Evolutionary conservation across 2,888 invertebrate species (phyloP).

Genomic region (Himalopsyche kuldschensis): DNA sequence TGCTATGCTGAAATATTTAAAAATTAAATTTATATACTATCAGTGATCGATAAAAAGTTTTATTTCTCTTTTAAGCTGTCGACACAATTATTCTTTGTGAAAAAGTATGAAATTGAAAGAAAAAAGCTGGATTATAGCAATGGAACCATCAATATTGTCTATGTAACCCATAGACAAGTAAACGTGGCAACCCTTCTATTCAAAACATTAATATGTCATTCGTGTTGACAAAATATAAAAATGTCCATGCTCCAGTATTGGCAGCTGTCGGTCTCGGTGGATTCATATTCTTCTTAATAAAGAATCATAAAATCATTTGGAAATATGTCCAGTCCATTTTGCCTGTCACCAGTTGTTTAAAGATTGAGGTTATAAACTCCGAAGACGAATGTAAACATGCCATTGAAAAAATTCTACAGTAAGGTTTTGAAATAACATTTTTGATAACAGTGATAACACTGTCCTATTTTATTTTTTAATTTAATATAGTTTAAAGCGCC

Average conservation of each 20-base stretch:
- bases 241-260: not conserved
- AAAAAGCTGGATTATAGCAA: no score
- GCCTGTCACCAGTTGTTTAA: constrained; percentile 41
- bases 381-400: constrained; percentile 44
- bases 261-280: constrained; percentile 44
- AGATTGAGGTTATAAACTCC: constrained; percentile 46
- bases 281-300: constrained; percentile 44
- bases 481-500: no score
- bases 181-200: not conserved
- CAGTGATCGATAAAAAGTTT: no score
- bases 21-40: no score
- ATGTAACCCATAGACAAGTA: no score
- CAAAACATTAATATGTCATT: not conserved
- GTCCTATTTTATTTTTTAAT: no score
- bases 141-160: no score
- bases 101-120: no score
- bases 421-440: constrained; percentile 28
- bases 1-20: no score
- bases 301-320: constrained; percentile 41
- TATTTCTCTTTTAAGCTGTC: no score
- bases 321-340: constrained; percentile 40
- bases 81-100: no score
- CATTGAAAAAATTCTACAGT: constrained; percentile 46
- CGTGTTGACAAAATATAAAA: not conserved
- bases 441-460: no score